Conservation (phyloP, 2,888 invertebrate genomes). For the Megaustenia siamemsis region DNA sequence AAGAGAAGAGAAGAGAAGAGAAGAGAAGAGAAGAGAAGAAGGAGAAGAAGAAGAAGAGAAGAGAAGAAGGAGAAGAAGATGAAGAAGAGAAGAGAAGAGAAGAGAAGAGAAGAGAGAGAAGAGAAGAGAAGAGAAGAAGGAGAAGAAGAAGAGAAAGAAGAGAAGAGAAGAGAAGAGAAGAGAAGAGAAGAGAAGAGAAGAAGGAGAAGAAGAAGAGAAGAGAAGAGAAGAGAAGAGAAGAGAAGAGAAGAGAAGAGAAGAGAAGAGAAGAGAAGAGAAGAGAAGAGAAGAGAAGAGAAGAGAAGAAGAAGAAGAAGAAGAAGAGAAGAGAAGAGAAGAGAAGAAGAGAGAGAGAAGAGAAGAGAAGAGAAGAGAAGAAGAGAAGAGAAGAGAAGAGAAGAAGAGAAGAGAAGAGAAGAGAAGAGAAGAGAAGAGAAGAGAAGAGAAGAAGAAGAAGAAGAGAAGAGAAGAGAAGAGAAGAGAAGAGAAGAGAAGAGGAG, state of each 20-base stretch:
- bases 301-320: not conserved
- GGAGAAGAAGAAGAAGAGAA: not conserved
- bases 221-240: not conserved
- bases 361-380: not conserved
- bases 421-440: not conserved
- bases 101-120: not conserved
- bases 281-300: not conserved
- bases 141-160: not conserved
- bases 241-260: no score
- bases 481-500: not conserved
- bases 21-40: not conserved
- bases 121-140: not conserved
- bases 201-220: not conserved
- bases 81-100: not conserved
- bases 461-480: not conserved
- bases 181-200: not conserved
- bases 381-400: not conserved
- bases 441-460: not conserved
- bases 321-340: not conserved
- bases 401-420: not conserved
- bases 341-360: not conserved
- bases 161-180: not conserved
- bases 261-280: not conserved
- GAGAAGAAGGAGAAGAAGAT: not conserved
- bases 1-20: not conserved